Base-by-base conservation (phyloP, 2,888 invertebrate genomes). In the Amiota mariae region DNA sequence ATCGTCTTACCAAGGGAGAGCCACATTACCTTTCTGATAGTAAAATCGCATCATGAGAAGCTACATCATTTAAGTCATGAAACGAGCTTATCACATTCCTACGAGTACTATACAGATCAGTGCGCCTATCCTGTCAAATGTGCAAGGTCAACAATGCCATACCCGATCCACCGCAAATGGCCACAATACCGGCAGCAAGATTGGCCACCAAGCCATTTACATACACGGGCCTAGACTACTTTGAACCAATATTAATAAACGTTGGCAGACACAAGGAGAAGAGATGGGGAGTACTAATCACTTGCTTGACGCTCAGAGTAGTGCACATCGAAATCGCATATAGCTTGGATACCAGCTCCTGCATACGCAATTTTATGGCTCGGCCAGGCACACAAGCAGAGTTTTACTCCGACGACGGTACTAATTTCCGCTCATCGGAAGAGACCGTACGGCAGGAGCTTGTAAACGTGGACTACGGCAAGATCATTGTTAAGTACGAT, bases 351-450 rank as follows among this genome's bases (percentile, higher is more conserved):
- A n/a, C n/a, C n/a, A n/a, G n/a, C n/a, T n/a, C n/a, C n/a, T n/a
- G n/a, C n/a, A n/a, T n/a, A n/a, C n/a, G n/a, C n/a, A n/a, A n/a
- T n/a, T n/a, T n/a, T n/a, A n/a, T n/a, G n/a, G n/a, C n/a, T n/a
- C n/a, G n/a, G n/a, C n/a, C n/a, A n/a, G n/a, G n/a, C n/a, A n/a
- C 36, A 12, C 70, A 73, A 63, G 70, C 73, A 15, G 73, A 77
- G 13, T 15, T 73, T 56, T 73, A 66, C 67, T 47, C 72, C 56
- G 75, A 77, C 46, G 54, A 54, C 11, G 59, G 46, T 36, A 73
- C 71, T 13, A 51, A 73, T 36, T 36, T 77, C 12, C 75, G 75
- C 51, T 49, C 61, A 18, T 24, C 36, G 18, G 72, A 75, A 24
- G 71, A 71, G 70, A 73, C 74, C 10, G 8, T 51, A 51, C 12